Conservation (phyloP, 2,888 invertebrate species). For the Drosophila lacicola region DNA sequence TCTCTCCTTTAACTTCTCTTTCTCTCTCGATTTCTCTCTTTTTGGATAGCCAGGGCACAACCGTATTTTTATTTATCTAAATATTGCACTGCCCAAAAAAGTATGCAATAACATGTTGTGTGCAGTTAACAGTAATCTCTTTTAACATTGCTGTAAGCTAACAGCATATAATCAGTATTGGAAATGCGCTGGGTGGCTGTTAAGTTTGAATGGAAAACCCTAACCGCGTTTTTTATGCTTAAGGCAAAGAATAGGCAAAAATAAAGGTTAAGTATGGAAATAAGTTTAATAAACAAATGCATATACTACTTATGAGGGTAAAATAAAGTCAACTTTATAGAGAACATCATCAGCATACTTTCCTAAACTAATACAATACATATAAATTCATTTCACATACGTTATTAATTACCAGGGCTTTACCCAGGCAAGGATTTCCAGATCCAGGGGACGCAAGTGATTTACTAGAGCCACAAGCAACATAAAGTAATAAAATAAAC, state of each 20-base stretch:
- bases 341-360: conserved; percentile 3
- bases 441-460: conserved; percentile 33
- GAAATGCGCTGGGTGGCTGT: not conserved
- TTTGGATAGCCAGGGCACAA: too few species aligned
- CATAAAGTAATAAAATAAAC: conserved; percentile 17
- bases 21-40: too few species aligned
- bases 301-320: not conserved
- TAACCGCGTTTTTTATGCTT: not conserved
- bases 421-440: not conserved
- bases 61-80: not conserved
- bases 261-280: not conserved
- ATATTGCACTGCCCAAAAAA: not conserved
- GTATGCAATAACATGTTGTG: not conserved
- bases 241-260: not conserved
- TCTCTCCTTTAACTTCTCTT: too few species aligned
- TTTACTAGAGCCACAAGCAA: conserved; percentile 27
- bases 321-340: conserved; percentile 5
- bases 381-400: conserved; percentile 34
- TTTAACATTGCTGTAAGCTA: not conserved
- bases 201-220: not conserved
- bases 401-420: conserved; percentile 3
- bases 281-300: not conserved
- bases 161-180: not conserved
- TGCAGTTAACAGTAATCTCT: not conserved
- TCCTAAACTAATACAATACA: conserved; percentile 23